Evolutionary conservation across 64 coral and sea anemone genomes (phyloP), one percentile per base, ranked within the genome.

Genomic region (Cladopsammia gracilis): DNA sequence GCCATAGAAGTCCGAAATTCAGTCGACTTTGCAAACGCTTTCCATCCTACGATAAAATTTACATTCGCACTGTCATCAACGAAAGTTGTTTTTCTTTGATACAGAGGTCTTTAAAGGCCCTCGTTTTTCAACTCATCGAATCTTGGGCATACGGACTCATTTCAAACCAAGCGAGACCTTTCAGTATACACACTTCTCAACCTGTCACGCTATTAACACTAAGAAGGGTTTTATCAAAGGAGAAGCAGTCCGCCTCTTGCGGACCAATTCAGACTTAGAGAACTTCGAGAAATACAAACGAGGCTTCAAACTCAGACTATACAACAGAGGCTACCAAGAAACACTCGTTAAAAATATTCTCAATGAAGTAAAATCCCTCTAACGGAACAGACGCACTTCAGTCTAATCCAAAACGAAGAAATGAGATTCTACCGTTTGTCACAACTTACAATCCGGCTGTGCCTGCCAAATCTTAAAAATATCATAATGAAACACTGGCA

Each of bases 161-260:
- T n/a, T n/a, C n/a, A n/a, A n/a, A n/a, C n/a, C n/a, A n/a, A n/a
- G n/a, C n/a, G n/a, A n/a, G n/a, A n/a, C n/a, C n/a, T n/a, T n/a
- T n/a, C n/a, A n/a, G n/a, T n/a, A n/a, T n/a, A n/a, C n/a, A n/a
- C n/a, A n/a, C n/a, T n/a, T n/a, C n/a, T n/a, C n/a, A n/a, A 45
- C 56, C 15, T 64, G 19, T n/a, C 79, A 83, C 79, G 57, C 79
- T 13, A 9, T 64, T 10, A 64, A 42, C 25, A n/a, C 62, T 49
- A 78, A 78, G 56, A 74, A 74, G 13, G 7, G 73, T 25, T 75
- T 75, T 5, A 6, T 75, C 15, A 79, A 79, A 79, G 76, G 76
- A 10, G 76, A 79, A 56, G 13, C 16, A 2, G 7, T 79, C 5
- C 18, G 76, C 23, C 49, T 79, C 6, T 56, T 79, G 16, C 42